phyloP scores from a whole-genome alignment of 2,797 vertebrate genomes.

The Mormyrus hasselquistii region DNA sequence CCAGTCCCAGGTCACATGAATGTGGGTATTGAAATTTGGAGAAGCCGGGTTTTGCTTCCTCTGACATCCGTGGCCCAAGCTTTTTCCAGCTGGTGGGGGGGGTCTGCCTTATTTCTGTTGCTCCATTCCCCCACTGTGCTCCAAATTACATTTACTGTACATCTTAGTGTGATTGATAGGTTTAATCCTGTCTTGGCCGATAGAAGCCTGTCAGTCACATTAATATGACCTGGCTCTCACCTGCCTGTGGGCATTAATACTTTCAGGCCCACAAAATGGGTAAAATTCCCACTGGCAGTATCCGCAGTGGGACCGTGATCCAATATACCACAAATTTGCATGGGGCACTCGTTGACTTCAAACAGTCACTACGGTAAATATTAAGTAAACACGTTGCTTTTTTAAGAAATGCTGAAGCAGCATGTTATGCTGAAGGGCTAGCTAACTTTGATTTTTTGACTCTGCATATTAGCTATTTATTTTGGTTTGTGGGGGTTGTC shows the following conservation, averaged over 20 bases:
- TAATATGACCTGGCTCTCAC: slow-evolving; percentile 1
- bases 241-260: background rate
- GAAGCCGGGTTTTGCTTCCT: background rate
- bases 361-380: background rate
- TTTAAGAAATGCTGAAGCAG: background rate
- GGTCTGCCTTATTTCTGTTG: slow-evolving; percentile 13
- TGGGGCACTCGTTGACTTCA: background rate
- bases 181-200: slow-evolving; percentile 22
- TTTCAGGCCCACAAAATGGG: background rate
- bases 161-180: slow-evolving; percentile 26
- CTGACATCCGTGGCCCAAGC: background rate
- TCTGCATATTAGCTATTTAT: background rate
- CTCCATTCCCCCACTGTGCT: background rate
- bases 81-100: slow-evolving; percentile 16
- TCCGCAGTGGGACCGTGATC: background rate
- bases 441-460: background rate
- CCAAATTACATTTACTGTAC: slow-evolving; percentile 17
- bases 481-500: background rate
- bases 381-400: background rate
- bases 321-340: background rate
- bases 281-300: background rate
- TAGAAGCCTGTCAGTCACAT: slow-evolving; percentile 30
- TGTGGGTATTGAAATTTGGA: background rate
- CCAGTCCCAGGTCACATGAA: background rate
- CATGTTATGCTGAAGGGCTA: background rate